Evolutionary conservation across 2,888 invertebrate species (phyloP), one percentile per base, ranked within the genome.

Genomic region (Cerceris ruficornis): DNA sequence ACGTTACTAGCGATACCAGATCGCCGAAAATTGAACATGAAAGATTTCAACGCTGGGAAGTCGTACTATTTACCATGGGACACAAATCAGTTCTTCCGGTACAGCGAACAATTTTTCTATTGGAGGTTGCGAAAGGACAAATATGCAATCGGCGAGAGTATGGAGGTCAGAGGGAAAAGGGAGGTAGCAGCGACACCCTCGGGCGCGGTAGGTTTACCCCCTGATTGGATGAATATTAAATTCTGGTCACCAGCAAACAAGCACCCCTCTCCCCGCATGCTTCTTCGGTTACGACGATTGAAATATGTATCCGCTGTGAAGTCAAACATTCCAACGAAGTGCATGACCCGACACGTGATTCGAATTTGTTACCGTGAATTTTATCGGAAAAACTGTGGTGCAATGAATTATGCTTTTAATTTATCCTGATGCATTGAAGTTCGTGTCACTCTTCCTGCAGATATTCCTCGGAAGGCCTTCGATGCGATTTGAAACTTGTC

Each of bases 211-310:
- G 77, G 80, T 80, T 83, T 79, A 69, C 83, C 83, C 86, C 87
- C 86, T 90, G 91, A 90, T 91, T 91, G 91, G 88, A 90, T 91
- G 91, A 91, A 91, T 91, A 91, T 91, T 90, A 90, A 91, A 91
- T 91, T 90, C 86, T 89, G 91, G 91, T 91, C 90, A 91, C 91
- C 86, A 77, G 90, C 89, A 91, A 91, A 91, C 91, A 91, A 88
- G 84, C 82, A 52, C 73, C 72, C 74, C 70, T 61, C 75, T 65
- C 50, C 65, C 75, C 69, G 72, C 82, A 77, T 69, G 72, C 80
- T 81, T 79, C 82, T 83, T 80, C 78, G 81, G 80, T 74, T 81
- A 84, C 82, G 81, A 86, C 89, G 91, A 91, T 91, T 91, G 91
- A 91, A 91, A 91, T 91, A 91, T 91, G 91, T 91, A 91, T 90